Base-by-base conservation (phyloP, 2,113 vertebrate genomes). In the Chauna torquata region DNA sequence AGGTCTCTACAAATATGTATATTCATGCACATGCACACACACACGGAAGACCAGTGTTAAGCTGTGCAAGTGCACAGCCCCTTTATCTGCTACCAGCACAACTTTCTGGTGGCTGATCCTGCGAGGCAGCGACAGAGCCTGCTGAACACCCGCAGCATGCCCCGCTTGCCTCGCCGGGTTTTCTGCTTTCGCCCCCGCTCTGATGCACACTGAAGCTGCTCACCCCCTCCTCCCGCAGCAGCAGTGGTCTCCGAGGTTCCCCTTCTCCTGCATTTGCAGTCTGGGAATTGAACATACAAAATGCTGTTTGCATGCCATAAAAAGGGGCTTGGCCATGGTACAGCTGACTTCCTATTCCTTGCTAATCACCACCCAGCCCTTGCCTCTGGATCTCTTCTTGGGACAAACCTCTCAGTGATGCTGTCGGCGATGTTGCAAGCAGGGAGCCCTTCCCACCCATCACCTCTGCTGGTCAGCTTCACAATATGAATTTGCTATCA, bases 61-160 rank as follows among this genome's bases (percentile, higher is more conserved):
- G 25, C 34, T 47, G 40, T 79, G 36, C 17, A 22, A 45, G 50
- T 0, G 34, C 34, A 34, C 47, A 7, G 11, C 45, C 54, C 54
- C 77, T 76, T 40, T 11, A 2, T 16, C 57, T 42, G 40, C 40
- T 74, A 75, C 23, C 71, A 83, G 59, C 55, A 77, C 34, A 84
- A 12, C 30, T 22, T 86, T 2, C 58, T 49, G 45, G 9, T 40
- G 59, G 4, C 55, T 11, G 5, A 30, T 38, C 36, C 58, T 10
- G 30, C 44, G 16, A 0, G 0, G 42, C 11, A 82, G n/a, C 0
- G 0, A 40, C 15, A 42, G 40, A 64, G 23, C 25, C 23, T 65
- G 27, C 76, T 0, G 1, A 45, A 57, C 5, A 13, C n/a, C 32
- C 28, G 47, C 14, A 34, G 4, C 1, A 3, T 4, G 18, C 23